Conservation (phyloP, 2,113 vertebrate species). For the Eubucco bourcierii region DNA sequence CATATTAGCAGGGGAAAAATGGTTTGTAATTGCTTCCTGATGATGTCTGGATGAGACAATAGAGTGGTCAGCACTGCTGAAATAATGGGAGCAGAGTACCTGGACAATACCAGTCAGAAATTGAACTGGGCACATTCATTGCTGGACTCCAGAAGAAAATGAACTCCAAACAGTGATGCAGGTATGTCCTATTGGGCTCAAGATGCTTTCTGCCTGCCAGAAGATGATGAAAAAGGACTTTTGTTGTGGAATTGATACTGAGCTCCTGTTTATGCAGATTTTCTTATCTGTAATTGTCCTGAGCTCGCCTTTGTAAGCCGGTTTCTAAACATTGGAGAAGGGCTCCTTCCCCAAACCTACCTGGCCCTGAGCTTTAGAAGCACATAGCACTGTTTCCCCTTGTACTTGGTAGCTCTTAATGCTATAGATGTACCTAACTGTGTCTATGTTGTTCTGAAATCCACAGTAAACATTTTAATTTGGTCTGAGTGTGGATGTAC, state of each 20-base stretch:
- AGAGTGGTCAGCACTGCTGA: neutral
- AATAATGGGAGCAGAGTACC: neutral
- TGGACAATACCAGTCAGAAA: neutral
- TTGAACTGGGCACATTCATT: neutral
- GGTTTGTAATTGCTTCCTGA: neutral
- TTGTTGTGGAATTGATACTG: neutral
- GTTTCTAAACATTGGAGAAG: neutral
- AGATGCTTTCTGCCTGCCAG: neutral
- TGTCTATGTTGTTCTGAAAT: neutral
- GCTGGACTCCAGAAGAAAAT: neutral
- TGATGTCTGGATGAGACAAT: neutral
- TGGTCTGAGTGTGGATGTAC: rapidly evolving
- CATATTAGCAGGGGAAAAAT: neutral
- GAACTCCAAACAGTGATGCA: neutral
- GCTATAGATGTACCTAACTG: neutral
- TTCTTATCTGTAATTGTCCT: neutral
- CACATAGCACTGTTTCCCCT: neutral
- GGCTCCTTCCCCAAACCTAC: neutral
- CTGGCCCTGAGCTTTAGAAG: neutral
- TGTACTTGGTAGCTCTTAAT: neutral
- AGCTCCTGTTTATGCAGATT: neutral
- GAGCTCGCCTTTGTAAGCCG: neutral
- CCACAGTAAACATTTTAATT: neutral
- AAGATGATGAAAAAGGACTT: neutral
- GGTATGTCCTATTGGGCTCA: neutral